phyloP scores from a whole-genome alignment of 1,140 invertebrate genomes.

The Drosophila seguyi region DNA sequence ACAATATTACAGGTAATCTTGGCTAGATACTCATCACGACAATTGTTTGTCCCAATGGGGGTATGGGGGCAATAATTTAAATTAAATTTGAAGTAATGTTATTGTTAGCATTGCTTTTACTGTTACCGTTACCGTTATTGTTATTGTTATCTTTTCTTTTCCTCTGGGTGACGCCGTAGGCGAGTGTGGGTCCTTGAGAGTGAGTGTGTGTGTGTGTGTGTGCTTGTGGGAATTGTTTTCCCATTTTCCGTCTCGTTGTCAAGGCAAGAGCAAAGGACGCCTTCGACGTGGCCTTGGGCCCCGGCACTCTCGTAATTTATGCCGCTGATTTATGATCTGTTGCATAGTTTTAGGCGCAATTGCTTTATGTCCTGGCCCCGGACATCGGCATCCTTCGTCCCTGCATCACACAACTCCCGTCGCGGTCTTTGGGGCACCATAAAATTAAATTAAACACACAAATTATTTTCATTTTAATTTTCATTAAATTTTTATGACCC shows the following conservation, averaged over 20 bases:
- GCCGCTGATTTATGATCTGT: slow-evolving; percentile 72
- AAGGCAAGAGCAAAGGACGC: neutral
- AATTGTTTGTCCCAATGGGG: slow-evolving; percentile 57
- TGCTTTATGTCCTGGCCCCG: slow-evolving; percentile 36
- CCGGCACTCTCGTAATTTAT: slow-evolving; percentile 56
- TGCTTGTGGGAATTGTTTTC: slow-evolving; percentile 66
- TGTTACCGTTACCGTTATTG: slow-evolving; percentile 73
- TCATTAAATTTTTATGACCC: slow-evolving; percentile 80
- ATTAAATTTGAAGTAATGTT: slow-evolving; percentile 83
- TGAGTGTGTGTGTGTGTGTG: neutral
- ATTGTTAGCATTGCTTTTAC: slow-evolving; percentile 72
- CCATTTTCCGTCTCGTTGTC: slow-evolving; percentile 58
- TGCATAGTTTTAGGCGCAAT: slow-evolving; percentile 78
- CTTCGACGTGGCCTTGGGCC: slow-evolving; percentile 13
- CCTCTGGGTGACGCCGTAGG: neutral
- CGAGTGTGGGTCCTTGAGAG: neutral
- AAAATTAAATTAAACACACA: slow-evolving; percentile 83
- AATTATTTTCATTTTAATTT: slow-evolving; percentile 84
- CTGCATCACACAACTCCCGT: slow-evolving; percentile 17
- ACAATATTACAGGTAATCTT: slow-evolving; percentile 72
- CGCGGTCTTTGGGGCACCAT: slow-evolving; percentile 70
- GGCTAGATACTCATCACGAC: slow-evolving; percentile 67
- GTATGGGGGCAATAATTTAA: slow-evolving; percentile 71
- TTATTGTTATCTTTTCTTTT: slow-evolving; percentile 67
- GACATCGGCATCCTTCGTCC: slow-evolving; percentile 38